Percentiles rank a stretch among this genome's conserved stretches.
phyloP scores from a whole-genome alignment of 2,113 vertebrate species.

The Pelodiscus sinensis region DNA sequence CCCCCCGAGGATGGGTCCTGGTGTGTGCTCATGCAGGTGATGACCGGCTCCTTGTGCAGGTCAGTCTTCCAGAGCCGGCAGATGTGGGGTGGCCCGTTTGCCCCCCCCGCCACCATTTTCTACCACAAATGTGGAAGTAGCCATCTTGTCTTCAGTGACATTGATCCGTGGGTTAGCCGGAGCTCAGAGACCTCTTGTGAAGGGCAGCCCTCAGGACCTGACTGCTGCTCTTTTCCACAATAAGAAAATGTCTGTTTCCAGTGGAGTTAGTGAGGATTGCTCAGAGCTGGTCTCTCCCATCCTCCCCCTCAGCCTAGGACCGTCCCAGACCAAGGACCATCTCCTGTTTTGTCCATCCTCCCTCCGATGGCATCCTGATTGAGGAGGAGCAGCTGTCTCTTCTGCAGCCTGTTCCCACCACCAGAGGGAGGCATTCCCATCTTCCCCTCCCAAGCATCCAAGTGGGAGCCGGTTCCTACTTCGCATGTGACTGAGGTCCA shows the following conservation, averaged over 20 bases:
- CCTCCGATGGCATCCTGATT: neutral
- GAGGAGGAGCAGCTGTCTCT: neutral
- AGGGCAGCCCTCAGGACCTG: neutral
- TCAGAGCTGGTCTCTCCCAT: neutral
- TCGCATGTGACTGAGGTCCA: neutral
- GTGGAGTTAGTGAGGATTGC: neutral
- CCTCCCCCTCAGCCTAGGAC: neutral
- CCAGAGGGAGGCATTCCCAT: neutral
- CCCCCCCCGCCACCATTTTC: neutral
- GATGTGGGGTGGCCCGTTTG: fast-evolving
- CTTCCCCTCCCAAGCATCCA: neutral
- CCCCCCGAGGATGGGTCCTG: neutral
- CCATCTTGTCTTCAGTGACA: neutral
- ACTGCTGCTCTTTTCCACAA: too few species aligned
- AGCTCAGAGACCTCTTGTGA: neutral
- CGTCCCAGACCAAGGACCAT: neutral
- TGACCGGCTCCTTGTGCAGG: too few species aligned
- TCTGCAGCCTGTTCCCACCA: neutral
- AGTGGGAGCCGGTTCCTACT: neutral
- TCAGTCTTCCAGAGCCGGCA: neutral
- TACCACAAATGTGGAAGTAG: neutral
- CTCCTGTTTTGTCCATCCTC: neutral
- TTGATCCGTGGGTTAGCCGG: neutral
- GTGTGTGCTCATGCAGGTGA: neutral
- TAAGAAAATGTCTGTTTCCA: neutral